These are phyloP conservation scores for Goniozus legneri DNA, from an alignment of 1,140 invertebrate genomes.

Conservation along the genomic window DNA sequence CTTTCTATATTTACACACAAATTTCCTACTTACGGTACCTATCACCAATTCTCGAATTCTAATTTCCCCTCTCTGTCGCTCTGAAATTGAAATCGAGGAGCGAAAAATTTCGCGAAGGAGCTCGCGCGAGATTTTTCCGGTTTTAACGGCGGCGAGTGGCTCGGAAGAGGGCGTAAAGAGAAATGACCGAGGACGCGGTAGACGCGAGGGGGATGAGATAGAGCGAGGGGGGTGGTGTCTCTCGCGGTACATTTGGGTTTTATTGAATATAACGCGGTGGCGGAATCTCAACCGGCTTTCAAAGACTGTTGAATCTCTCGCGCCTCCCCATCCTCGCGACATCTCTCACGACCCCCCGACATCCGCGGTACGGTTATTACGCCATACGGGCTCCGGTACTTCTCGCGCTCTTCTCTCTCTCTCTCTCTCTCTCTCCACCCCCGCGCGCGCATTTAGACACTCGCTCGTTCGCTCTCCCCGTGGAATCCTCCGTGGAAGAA, in stretches of 20 bases:
- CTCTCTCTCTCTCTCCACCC: background rate
- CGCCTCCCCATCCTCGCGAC: background rate
- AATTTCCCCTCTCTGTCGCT: no score
- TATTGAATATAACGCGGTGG: constrained; percentile 40
- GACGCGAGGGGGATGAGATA: background rate
- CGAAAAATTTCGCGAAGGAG: no score
- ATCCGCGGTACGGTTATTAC: constrained; percentile 30
- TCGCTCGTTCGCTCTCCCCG: no score
- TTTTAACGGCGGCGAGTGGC: no score
- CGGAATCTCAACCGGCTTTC: constrained; percentile 24
- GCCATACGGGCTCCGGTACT: constrained; percentile 28
- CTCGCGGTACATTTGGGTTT: constrained; percentile 43
- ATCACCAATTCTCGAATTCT: no score
- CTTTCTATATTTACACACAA: no score
- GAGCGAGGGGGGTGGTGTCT: constrained; percentile 18
- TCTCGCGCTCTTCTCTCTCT: constrained; percentile 22
- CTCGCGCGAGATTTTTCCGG: no score
- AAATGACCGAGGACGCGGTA: constrained; percentile 1
- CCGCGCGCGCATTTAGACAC: no score
- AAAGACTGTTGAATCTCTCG: constrained; percentile 18
- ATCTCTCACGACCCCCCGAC: background rate
- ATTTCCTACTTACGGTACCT: no score
- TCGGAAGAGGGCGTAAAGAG: background rate
- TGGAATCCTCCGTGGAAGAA: no score
- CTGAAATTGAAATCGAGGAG: no score